Conservation (phyloP, 2,888 invertebrate genomes). For the Norana najaformis region DNA sequence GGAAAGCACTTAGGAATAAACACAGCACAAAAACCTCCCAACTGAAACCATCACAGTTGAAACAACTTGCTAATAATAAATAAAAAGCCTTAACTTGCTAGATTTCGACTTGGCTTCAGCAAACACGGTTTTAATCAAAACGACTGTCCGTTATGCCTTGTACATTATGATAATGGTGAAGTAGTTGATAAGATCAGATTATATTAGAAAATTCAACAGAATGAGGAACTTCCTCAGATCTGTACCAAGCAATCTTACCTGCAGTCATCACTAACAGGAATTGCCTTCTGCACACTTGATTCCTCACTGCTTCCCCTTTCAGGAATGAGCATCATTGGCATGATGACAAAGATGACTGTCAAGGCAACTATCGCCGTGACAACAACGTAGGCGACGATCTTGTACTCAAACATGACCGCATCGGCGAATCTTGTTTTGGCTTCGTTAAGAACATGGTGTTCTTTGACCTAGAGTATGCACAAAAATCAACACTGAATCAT, state of each 20-base stretch:
- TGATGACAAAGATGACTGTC: constrained; percentile 39
- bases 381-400: constrained; percentile 40
- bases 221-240: neutral
- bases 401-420: constrained; percentile 30
- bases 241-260: neutral
- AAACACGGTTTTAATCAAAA: too few species aligned
- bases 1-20: too few species aligned
- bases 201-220: neutral
- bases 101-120: too few species aligned
- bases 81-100: too few species aligned
- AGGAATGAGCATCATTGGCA: constrained; percentile 39
- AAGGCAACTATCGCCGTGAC: constrained; percentile 42
- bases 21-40: too few species aligned
- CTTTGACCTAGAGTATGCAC: neutral
- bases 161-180: neutral
- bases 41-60: too few species aligned
- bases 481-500: neutral
- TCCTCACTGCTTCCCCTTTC: neutral
- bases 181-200: neutral
- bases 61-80: too few species aligned
- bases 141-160: too few species aligned
- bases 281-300: neutral
- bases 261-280: constrained; percentile 14
- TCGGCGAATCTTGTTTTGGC: neutral
- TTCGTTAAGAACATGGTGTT: neutral